Evolutionary conservation across 2,113 vertebrate species (phyloP).

Genomic region (Phylloscopus trochiloides): DNA sequence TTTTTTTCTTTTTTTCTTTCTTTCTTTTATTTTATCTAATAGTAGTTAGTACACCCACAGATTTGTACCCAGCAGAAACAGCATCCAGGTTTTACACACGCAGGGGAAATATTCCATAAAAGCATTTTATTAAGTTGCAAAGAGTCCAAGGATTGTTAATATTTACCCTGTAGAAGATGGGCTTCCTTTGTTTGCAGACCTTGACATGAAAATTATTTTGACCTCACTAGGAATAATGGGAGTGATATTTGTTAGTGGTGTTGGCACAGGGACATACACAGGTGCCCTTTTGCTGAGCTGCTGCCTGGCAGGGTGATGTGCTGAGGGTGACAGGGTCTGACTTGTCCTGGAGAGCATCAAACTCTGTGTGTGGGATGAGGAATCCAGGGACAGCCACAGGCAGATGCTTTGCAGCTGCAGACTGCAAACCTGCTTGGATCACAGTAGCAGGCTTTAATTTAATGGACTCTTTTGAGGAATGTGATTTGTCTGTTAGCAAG

Average conservation of each 20-base stretch:
- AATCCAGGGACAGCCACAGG: background rate
- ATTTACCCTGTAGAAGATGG: background rate
- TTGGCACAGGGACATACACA: background rate
- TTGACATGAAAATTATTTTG: slow-evolving; percentile 28
- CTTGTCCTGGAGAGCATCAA: background rate
- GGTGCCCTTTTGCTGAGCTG: background rate
- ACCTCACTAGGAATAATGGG: background rate
- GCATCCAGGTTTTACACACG: background rate
- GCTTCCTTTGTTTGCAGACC: slow-evolving; percentile 6
- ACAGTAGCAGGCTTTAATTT: background rate
- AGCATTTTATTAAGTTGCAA: background rate
- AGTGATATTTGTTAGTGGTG: background rate
- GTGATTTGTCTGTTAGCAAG: background rate
- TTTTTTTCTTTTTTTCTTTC: background rate
- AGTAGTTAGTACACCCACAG: background rate
- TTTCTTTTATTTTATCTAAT: background rate
- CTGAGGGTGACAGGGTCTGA: rapidly evolving
- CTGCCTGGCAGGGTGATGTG: background rate
- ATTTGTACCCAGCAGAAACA: background rate
- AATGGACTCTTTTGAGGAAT: background rate
- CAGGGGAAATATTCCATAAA: background rate
- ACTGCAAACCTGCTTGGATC: background rate
- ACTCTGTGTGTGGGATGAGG: background rate
- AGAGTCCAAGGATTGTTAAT: background rate
- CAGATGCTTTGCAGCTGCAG: background rate